A percentile compares a stretch with the other conserved stretches of the same genome.
phyloP scores from a whole-genome alignment of 2,113 vertebrate species.

The Jacana jacana region DNA sequence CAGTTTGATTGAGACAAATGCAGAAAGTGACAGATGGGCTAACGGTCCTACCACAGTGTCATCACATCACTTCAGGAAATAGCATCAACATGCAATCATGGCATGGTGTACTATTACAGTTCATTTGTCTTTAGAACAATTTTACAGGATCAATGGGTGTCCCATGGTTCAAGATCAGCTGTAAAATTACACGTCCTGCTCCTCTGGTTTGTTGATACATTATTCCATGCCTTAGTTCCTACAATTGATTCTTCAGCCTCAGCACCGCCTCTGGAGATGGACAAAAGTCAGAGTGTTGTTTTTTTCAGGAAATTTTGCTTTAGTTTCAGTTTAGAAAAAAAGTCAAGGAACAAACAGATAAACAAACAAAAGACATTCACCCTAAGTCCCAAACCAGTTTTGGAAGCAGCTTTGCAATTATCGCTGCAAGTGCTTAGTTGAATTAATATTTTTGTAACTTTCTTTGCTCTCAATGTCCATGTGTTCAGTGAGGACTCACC shows the following conservation, averaged over 20 bases:
- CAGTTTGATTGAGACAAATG: conserved; percentile 41
- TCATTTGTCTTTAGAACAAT: background rate
- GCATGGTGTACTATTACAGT: background rate
- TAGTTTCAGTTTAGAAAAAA: background rate
- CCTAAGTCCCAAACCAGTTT: background rate
- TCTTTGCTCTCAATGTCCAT: accelerated
- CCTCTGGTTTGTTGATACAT: background rate
- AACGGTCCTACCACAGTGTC: conserved; percentile 4
- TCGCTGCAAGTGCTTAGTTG: background rate
- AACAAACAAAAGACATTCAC: background rate
- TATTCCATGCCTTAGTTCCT: background rate
- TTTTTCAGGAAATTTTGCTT: background rate
- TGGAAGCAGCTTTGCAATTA: background rate
- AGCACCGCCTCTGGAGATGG: background rate
- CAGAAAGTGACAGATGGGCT: conserved; percentile 35
- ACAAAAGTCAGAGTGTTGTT: background rate
- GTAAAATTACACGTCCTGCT: background rate
- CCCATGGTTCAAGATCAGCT: background rate
- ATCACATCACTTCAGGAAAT: conserved; percentile 2
- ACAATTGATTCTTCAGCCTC: background rate
- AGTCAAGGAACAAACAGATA: background rate
- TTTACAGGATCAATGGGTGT: background rate
- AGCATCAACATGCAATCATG: background rate
- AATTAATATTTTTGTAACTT: background rate
- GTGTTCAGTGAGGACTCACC: background rate